Percentiles rank a stretch among this genome's conserved stretches.
Conservation (phyloP, 1,140 invertebrate species). For the Drosophila truncata region DNA sequence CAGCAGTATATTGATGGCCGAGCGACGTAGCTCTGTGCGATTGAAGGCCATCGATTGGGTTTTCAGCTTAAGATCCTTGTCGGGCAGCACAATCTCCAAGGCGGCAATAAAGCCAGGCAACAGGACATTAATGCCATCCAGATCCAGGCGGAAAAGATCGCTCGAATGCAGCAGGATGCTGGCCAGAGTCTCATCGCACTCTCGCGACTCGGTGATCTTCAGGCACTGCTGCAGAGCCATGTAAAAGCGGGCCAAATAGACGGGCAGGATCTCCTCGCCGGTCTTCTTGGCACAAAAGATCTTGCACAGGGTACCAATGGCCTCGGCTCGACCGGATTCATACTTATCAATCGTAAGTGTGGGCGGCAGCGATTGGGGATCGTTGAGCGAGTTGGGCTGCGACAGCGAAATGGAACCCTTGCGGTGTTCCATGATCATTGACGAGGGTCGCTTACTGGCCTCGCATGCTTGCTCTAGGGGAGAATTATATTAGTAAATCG, state of each 20-base stretch:
- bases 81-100: slow-evolving; percentile 94
- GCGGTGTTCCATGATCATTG: slow-evolving; percentile 85
- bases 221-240: slow-evolving; percentile 95
- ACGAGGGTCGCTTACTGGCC: slow-evolving; percentile 83
- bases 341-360: slow-evolving; percentile 88
- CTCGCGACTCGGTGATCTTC: slow-evolving; percentile 87
- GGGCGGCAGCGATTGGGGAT: slow-evolving; percentile 74
- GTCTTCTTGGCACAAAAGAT: slow-evolving; percentile 99
- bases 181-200: slow-evolving; percentile 91
- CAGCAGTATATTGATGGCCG: slow-evolving; percentile 95
- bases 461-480: slow-evolving; percentile 78
- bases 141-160: slow-evolving; percentile 94
- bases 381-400: slow-evolving; percentile 83
- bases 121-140: slow-evolving; percentile 96
- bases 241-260: slow-evolving; percentile 98
- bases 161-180: slow-evolving; percentile 93
- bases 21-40: slow-evolving; percentile 93
- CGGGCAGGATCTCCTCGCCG: slow-evolving; percentile 96
- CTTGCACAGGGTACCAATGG: slow-evolving; percentile 96
- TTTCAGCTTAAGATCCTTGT: slow-evolving; percentile 90
- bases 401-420: slow-evolving; percentile 84
- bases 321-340: slow-evolving; percentile 96
- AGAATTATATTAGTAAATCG: neutral
- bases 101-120: slow-evolving; percentile 95
- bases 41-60: slow-evolving; percentile 87